Evolutionary conservation across 2,888 invertebrate species (phyloP).

Genomic region (Drosophila meridiana): DNA sequence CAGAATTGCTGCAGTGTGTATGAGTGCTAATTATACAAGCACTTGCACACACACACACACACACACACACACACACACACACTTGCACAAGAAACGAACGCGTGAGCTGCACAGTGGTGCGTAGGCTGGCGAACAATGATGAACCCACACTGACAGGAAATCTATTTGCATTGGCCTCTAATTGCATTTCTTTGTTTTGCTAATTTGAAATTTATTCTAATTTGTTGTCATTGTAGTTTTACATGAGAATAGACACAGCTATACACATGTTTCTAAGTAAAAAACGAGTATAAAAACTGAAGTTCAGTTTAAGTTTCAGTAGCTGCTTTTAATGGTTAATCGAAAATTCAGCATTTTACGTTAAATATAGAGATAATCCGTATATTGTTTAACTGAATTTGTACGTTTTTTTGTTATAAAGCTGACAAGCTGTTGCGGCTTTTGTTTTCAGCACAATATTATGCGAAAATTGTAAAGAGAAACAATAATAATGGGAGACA

Average conservation of each 20-base stretch:
- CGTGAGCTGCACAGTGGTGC: conserved; percentile 54
- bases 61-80: conserved; percentile 37
- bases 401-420: conserved; percentile 19
- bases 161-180: conserved; percentile 34
- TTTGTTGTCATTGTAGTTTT: conserved; percentile 10
- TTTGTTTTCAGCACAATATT: conserved; percentile 56
- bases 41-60: conserved; percentile 45
- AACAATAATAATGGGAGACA: conserved; percentile 46
- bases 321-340: conserved; percentile 38
- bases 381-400: conserved; percentile 44
- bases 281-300: no score
- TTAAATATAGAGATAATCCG: conserved; percentile 19
- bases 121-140: conserved; percentile 28
- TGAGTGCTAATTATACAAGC: conserved; percentile 66
- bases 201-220: conserved; percentile 33
- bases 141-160: conserved; percentile 37
- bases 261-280: background rate
- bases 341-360: conserved; percentile 22
- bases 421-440: conserved; percentile 34
- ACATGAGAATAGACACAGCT: background rate
- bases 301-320: conserved; percentile 29
- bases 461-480: conserved; percentile 52
- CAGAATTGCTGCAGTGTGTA: conserved; percentile 28
- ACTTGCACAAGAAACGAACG: conserved; percentile 11
- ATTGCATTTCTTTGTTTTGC: conserved; percentile 23